Evolutionary conservation across 2,888 invertebrate species (phyloP).

Genomic region (Tetragonisca angustula): DNA sequence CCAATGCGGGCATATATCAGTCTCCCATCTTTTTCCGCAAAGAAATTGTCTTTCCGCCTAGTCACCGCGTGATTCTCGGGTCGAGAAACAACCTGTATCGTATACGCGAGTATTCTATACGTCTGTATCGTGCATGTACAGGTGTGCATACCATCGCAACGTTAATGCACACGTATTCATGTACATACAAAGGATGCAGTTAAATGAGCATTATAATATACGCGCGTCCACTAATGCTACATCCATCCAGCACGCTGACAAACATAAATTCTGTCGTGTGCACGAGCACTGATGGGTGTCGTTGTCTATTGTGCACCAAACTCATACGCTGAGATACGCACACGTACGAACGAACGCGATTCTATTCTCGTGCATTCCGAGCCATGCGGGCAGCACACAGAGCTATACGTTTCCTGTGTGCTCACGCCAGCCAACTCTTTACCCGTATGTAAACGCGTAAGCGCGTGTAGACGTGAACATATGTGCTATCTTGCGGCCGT

Average conservation of each 20-base stretch:
- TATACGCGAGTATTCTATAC: conserved; percentile 38
- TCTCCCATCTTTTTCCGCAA: conserved; percentile 43
- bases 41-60: conserved; percentile 52
- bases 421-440: conserved; percentile 41
- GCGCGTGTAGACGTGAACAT: conserved; percentile 32
- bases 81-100: conserved; percentile 46
- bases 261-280: conserved; percentile 9
- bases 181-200: conserved; percentile 34
- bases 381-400: conserved; percentile 58
- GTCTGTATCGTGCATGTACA: conserved; percentile 17
- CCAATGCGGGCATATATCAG: conserved; percentile 29
- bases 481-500: conserved; percentile 41
- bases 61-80: conserved; percentile 18
- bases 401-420: conserved; percentile 61
- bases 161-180: conserved; percentile 4
- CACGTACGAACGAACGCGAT: conserved; percentile 37
- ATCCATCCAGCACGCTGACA: not conserved
- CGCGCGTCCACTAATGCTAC: conserved; percentile 16
- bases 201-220: conserved; percentile 36
- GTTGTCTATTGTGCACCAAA: conserved; percentile 33
- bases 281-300: conserved; percentile 7
- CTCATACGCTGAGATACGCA: not conserved
- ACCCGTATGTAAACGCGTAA: conserved; percentile 32
- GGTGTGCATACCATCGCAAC: conserved; percentile 29
- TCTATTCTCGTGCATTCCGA: conserved; percentile 68